These are phyloP conservation scores for Oreotragus oreotragus DNA, from an alignment of 2,113 vertebrate genomes.

Conservation along the genomic window DNA sequence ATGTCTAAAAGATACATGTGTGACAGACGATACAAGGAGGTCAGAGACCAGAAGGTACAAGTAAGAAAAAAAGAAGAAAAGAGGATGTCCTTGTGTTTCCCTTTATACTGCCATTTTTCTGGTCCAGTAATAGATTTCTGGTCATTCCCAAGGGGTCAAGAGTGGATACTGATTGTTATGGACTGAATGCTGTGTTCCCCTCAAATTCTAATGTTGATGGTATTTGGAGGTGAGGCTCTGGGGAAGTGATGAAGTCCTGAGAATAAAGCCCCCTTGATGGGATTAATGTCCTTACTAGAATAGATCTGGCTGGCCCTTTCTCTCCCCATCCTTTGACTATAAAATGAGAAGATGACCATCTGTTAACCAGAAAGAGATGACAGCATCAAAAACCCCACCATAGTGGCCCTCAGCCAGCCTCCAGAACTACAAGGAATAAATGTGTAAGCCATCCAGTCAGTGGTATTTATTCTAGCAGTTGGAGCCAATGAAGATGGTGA, in stretches of 20 bases:
- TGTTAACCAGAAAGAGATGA: neutral
- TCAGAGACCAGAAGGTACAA: neutral
- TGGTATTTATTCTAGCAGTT: neutral
- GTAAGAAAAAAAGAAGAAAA: neutral
- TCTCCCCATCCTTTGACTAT: too few species aligned
- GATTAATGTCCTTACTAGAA: neutral
- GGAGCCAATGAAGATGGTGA: neutral
- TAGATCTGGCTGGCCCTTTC: neutral
- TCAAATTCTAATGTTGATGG: neutral
- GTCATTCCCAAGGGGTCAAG: neutral
- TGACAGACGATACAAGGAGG: neutral
- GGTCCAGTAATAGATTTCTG: neutral
- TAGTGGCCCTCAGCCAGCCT: neutral
- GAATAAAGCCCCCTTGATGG: neutral
- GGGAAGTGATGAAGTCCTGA: neutral
- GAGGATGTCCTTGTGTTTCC: neutral
- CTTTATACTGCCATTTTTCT: neutral
- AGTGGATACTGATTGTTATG: neutral
- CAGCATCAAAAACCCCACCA: neutral
- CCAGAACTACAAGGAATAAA: neutral
- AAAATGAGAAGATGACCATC: neutral
- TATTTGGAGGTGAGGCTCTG: neutral
- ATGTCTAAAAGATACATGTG: neutral
- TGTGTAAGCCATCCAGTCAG: neutral
- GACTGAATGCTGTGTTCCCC: neutral